phyloP scores from a whole-genome alignment of 1,140 invertebrate species.

The Tribolium madens region DNA sequence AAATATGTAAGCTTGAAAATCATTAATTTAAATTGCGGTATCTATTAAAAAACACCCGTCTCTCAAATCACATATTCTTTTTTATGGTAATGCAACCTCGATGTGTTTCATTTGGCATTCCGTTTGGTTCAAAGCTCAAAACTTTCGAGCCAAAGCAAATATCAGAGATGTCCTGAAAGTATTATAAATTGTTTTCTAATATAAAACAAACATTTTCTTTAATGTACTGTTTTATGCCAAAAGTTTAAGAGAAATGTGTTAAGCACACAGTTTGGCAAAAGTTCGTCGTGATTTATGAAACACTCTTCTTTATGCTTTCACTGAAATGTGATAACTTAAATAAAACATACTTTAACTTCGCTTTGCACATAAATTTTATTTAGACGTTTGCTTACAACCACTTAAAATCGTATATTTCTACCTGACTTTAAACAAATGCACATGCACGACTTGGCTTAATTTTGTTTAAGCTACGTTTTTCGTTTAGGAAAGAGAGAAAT shows the following conservation, averaged over 20 bases:
- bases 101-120: slow-evolving; percentile 21
- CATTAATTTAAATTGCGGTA: background rate
- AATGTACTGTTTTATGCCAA: slow-evolving; percentile 39
- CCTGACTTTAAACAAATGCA: background rate
- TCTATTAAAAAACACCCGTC: background rate
- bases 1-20: background rate
- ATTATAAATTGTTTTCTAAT: slow-evolving; percentile 43
- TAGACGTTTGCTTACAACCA: background rate
- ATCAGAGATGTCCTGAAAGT: slow-evolving; percentile 15
- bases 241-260: slow-evolving; percentile 41
- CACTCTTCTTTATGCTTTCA: slow-evolving; percentile 39
- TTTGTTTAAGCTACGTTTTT: background rate
- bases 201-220: slow-evolving; percentile 44
- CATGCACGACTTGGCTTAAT: background rate
- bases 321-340: slow-evolving; percentile 38
- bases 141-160: slow-evolving; percentile 1
- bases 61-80: background rate
- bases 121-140: slow-evolving; percentile 9
- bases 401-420: background rate
- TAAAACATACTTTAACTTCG: slow-evolving; percentile 36
- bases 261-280: slow-evolving; percentile 38
- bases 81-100: slow-evolving; percentile 2
- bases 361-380: slow-evolving; percentile 9
- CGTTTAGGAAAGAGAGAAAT: background rate
- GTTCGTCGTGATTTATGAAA: slow-evolving; percentile 36